phyloP scores from a whole-genome alignment of 2,113 vertebrate genomes.

The Perca flavescens region DNA sequence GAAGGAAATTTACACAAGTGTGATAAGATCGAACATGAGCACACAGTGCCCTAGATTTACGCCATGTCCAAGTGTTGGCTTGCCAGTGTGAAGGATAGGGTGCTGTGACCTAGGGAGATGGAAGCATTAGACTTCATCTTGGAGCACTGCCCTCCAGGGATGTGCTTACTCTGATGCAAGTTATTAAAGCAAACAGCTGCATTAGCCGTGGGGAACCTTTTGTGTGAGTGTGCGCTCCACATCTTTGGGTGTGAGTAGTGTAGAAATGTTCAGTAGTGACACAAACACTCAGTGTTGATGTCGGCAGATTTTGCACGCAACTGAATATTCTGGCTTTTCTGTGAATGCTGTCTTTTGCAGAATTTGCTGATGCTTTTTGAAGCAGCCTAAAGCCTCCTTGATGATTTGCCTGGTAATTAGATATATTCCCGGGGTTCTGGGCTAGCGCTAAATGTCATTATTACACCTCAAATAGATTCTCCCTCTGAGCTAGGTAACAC shows the following conservation, averaged over 20 bases:
- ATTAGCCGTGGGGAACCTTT: conserved; percentile 56
- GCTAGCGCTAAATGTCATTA: conserved; percentile 48
- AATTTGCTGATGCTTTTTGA: conserved; percentile 11
- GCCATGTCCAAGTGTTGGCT: conserved; percentile 47
- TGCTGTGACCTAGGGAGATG: conserved; percentile 57
- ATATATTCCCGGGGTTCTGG: conserved; percentile 36
- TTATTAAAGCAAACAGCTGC: conserved; percentile 79
- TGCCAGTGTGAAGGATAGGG: conserved; percentile 55
- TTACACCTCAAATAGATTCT: conserved; percentile 48
- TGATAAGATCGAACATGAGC: conserved; percentile 60
- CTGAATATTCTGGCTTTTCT: conserved; percentile 1
- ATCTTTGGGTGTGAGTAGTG: conserved; percentile 42
- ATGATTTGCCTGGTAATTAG: conserved; percentile 56
- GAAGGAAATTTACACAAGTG: conserved; percentile 51
- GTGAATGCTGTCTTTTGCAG: conserved; percentile 21
- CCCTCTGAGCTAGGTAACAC: conserved; percentile 61
- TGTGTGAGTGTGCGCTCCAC: conserved; percentile 32
- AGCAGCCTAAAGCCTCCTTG: conserved; percentile 18
- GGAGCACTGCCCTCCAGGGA: conserved; percentile 62
- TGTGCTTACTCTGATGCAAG: conserved; percentile 68
- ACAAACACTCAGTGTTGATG: conserved; percentile 37
- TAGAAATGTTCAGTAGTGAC: conserved; percentile 46
- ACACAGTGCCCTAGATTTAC: conserved; percentile 64
- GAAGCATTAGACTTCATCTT: conserved; percentile 55
- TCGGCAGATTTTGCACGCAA: conserved; percentile 1